A percentile compares a stretch with the other conserved stretches of the same genome.
phyloP scores from a whole-genome alignment of 2,888 invertebrate species.

The Tetheella fluctuosa region DNA sequence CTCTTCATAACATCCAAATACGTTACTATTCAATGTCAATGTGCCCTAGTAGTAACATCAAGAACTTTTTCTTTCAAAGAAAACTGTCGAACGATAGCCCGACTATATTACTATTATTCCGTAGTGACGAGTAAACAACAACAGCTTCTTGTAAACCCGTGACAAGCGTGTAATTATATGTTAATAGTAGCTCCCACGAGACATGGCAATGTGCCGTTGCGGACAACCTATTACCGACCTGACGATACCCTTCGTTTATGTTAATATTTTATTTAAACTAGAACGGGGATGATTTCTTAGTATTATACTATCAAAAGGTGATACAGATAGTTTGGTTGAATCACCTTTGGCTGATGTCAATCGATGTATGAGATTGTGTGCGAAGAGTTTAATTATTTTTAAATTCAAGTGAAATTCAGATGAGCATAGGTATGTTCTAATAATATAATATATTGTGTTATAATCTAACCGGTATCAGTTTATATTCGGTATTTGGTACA shows the following conservation, averaged over 20 bases:
- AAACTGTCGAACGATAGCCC: not conserved
- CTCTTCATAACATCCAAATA: too few relatives aligned
- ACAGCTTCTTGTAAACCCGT: slow-evolving; percentile 6
- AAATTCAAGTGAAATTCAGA: too few relatives aligned
- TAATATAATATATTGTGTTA: too few relatives aligned
- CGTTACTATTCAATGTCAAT: too few relatives aligned
- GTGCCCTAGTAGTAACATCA: not conserved
- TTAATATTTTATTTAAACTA: slow-evolving; percentile 2
- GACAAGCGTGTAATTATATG: slow-evolving; percentile 5
- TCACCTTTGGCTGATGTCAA: too few relatives aligned
- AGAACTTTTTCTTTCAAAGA: not conserved
- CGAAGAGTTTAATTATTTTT: too few relatives aligned
- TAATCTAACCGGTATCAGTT: not conserved
- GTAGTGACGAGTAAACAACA: not conserved
- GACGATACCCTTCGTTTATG: slow-evolving; percentile 3
- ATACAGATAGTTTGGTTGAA: too few relatives aligned
- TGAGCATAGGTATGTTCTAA: too few relatives aligned
- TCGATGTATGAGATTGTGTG: too few relatives aligned
- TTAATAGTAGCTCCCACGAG: slow-evolving; percentile 1
- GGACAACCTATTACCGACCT: slow-evolving; percentile 9
- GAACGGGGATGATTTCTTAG: not conserved
- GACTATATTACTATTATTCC: not conserved
- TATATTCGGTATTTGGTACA: not conserved
- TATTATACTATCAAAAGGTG: not conserved
- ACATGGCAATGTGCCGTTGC: slow-evolving; percentile 6